Percentiles rank a stretch among this genome's conserved stretches.
Evolutionary conservation across 1,140 invertebrate genomes (phyloP).

Genomic region (Drosophila murphyi): DNA sequence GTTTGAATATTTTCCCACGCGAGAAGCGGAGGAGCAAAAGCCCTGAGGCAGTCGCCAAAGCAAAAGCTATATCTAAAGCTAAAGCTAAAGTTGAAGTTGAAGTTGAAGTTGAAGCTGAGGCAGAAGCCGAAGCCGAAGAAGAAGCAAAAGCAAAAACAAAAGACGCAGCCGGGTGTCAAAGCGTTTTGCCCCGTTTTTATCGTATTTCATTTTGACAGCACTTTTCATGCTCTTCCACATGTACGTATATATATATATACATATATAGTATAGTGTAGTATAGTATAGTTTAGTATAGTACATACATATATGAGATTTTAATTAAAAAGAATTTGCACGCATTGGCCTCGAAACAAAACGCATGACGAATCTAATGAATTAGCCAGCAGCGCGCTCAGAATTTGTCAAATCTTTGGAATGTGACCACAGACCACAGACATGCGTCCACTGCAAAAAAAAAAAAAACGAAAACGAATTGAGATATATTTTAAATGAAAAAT

Average conservation of each 20-base stretch:
- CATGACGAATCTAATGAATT: conserved; percentile 37
- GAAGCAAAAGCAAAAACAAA: conserved; percentile 22
- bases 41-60: conserved; percentile 4
- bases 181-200: conserved; percentile 61
- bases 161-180: conserved; percentile 44
- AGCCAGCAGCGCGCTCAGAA: conserved; percentile 12
- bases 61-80: conserved; percentile 16
- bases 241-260: conserved; percentile 5
- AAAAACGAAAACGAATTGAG: not conserved
- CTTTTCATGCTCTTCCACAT: conserved; percentile 12
- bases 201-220: conserved; percentile 60
- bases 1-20: conserved; percentile 68
- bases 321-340: conserved; percentile 63
- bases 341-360: conserved; percentile 36
- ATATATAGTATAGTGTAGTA: conserved; percentile 1
- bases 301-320: conserved; percentile 28
- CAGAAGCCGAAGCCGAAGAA: conserved; percentile 4
- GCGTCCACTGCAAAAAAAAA: not conserved
- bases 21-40: conserved; percentile 30
- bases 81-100: not conserved
- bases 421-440: conserved; percentile 3
- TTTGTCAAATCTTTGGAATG: conserved; percentile 22
- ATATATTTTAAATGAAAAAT: too few species aligned
- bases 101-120: not conserved
- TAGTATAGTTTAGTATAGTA: not conserved